Evolutionary conservation across 2,888 invertebrate species (phyloP).

Genomic region (Lepidochrysops patricia): DNA sequence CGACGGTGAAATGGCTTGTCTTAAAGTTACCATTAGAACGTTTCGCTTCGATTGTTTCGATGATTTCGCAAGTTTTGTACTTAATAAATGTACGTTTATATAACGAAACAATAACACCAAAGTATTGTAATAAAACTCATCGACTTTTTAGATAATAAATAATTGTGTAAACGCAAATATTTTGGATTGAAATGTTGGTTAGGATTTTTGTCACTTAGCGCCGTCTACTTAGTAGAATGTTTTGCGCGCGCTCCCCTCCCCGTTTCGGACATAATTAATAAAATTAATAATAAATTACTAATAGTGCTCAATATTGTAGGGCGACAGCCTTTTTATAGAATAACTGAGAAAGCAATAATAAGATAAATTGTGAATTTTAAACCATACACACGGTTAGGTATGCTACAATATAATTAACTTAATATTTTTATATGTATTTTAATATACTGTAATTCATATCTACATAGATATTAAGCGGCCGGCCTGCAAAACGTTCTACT

Average conservation of each 20-base stretch:
- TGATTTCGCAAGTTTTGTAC: constrained; percentile 23
- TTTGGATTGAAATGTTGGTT: constrained; percentile 61
- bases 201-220: constrained; percentile 43
- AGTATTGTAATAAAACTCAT: constrained; percentile 64
- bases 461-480: constrained; percentile 64
- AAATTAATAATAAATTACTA: constrained; percentile 49
- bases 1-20: constrained; percentile 24
- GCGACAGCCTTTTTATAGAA: constrained; percentile 32
- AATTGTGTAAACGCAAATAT: constrained; percentile 55
- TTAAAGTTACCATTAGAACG: constrained; percentile 16
- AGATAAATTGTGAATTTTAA: constrained; percentile 55
- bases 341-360: constrained; percentile 62
- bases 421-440: constrained; percentile 74
- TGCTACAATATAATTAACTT: constrained; percentile 50
- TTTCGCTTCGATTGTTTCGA: constrained; percentile 21
- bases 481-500: constrained; percentile 62
- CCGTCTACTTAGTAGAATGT: constrained; percentile 53
- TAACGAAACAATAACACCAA: constrained; percentile 71
- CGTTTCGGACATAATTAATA: constrained; percentile 57
- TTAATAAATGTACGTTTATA: constrained; percentile 30
- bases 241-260: constrained; percentile 49
- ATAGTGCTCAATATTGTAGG: constrained; percentile 69
- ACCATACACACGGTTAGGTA: constrained; percentile 50
- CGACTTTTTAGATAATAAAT: constrained; percentile 73
- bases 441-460: constrained; percentile 71